Evolutionary conservation across 2,797 vertebrate genomes (phyloP).

Genomic region (Anabacerthia variegaticeps): DNA sequence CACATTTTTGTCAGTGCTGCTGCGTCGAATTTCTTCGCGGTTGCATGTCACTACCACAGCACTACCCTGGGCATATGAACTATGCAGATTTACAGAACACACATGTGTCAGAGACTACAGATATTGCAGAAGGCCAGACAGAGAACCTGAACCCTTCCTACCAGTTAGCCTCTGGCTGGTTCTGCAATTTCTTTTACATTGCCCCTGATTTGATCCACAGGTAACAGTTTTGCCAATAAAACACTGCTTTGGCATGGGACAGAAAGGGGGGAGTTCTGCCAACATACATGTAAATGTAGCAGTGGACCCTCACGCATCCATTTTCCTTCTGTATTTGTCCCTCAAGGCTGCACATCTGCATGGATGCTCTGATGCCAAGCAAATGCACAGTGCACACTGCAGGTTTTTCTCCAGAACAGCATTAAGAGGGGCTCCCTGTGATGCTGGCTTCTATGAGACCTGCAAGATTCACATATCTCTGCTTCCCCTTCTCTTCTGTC

Average conservation of each 20-base stretch:
- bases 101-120: neutral
- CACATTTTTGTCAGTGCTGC: neutral
- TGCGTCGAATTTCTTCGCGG: neutral
- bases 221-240: neutral
- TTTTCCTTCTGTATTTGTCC: neutral
- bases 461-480: neutral
- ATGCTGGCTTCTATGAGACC: neutral
- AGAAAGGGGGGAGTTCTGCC: neutral
- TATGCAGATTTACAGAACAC: neutral
- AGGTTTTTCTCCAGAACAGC: neutral
- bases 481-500: neutral
- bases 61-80: neutral
- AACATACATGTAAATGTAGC: neutral
- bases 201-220: neutral
- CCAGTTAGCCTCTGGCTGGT: neutral
- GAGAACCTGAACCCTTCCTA: neutral
- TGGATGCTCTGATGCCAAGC: neutral
- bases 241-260: neutral
- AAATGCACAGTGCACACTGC: neutral
- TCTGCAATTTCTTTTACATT: neutral
- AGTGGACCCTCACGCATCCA: neutral
- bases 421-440: neutral
- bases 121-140: neutral
- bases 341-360: neutral
- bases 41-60: fast-evolving